These are phyloP conservation scores for Arvicanthis niloticus DNA, from an alignment of 2,113 vertebrate genomes.

Conservation along the genomic window DNA sequence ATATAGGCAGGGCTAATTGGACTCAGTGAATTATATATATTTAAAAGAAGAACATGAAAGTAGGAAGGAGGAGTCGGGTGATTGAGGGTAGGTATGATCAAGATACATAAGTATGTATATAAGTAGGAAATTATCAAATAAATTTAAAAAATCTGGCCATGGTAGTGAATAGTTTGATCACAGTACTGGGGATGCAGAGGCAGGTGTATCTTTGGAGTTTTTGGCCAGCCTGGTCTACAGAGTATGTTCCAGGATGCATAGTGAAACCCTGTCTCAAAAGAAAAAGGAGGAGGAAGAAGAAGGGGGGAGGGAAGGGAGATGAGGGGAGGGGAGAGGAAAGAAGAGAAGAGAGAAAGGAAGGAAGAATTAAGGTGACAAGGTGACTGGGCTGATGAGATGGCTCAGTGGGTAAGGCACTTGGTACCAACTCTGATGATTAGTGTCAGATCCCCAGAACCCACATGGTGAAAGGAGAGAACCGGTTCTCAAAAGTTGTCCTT, in stretches of 20 bases:
- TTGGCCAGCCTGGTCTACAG: not conserved
- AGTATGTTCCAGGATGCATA: not conserved
- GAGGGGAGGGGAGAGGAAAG: no score
- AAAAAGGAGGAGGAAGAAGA: rapidly evolving
- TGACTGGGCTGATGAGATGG: no score
- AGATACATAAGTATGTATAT: not conserved
- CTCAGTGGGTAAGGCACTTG: not conserved
- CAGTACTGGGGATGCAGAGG: not conserved
- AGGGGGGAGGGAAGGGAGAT: not conserved
- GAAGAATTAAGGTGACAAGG: not conserved
- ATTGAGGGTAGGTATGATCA: not conserved
- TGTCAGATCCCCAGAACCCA: not conserved
- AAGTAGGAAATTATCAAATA: not conserved
- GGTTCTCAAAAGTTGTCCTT: not conserved
- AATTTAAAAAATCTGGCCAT: not conserved
- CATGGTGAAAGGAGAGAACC: not conserved
- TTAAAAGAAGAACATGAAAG: not conserved
- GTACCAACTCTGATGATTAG: not conserved
- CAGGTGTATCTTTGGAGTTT: not conserved
- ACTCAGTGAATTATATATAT: not conserved
- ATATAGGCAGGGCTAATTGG: not conserved
- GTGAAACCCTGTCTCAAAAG: not conserved
- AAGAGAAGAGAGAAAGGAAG: not conserved
- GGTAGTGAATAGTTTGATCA: not conserved
- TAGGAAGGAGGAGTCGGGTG: not conserved